Base-by-base conservation (phyloP, 2,888 invertebrate genomes). In the Tuberolachnus salignus region DNA sequence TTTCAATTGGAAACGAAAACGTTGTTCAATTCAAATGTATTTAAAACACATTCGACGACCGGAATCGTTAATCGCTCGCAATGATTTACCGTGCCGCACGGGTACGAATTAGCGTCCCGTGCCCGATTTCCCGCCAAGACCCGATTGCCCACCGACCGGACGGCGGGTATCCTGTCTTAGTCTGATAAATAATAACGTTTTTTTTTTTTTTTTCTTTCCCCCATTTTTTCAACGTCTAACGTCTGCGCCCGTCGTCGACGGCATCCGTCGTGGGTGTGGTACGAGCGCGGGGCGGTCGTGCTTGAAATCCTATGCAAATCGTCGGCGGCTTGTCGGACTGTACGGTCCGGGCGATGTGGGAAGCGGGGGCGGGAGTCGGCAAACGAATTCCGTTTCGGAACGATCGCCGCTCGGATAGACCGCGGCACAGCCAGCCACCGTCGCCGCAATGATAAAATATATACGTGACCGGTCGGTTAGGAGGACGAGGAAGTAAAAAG, bases 221-320 rank as follows among this genome's bases (percentile, higher is more conserved):
- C 26, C n/a, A 23, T 26, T 26, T 55, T 49, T 67, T 21, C 46
- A 4, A 34, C 6, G 34, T 1, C 23, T 51, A 11, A 14, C 21
- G 23, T 34, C 9, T 23, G n/a, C 8, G 21, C n/a, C 46, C 59
- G 19, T 46, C 19, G 72, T 61, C 19, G 19, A 19, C 10, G 3
- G 34, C 9, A 13, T 11, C 14, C 4, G 23, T 1, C 23, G 9
- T 16, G 57, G 44, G 11, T 26, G 6, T 42, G 14, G n/a, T 42
- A 42, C 19, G 34, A 34, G 34, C 6, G 34, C 73, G n/a, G 8
- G 8, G 64, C 51, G 46, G 66, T 66, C 66, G 75, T 67, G 75
- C 55, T 75, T 67, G 67, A 75, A 75, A 44, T 66, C 72, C 46
- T 75, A 67, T 55, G 75, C 75, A 67, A 75, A 67, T 75, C 57